Evolutionary conservation across 2,888 invertebrate genomes (phyloP), one percentile per base, ranked within the genome.

Genomic region (Drosophila algonquin): DNA sequence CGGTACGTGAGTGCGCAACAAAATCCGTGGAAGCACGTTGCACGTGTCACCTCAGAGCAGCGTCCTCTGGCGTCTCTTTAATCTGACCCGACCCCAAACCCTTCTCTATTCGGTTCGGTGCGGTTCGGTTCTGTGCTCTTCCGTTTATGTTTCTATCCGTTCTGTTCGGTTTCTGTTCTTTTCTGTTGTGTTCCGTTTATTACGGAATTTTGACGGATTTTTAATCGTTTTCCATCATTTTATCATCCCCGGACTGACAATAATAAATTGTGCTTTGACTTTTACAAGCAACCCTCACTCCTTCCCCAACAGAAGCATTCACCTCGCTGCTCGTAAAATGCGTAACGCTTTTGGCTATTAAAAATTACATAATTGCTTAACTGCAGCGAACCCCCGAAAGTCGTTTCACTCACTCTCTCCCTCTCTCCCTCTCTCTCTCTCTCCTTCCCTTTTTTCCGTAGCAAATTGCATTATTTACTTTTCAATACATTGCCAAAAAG

Each of bases 301-400:
- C 48, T 7, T 7, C n/a, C 7, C 6, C 14, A 7, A 16, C 27
- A 24, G 14, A 56, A 24, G 14, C 53, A 35, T 48, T 50, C 18
- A 21, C 47, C 48, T 32, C 24, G 4, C n/a, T 18, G 24, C 27
- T 65, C 73, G 64, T 81, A 74, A 81, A 79, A 79, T 81, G 76
- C 84, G 76, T 84, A 81, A 69, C 85, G 67, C 53, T 77, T 64
- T 63, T 51, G 48, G 32, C 82, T 81, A 80, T 86, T 82, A 83
- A 82, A 83, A 83, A 86, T 86, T 83, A 82, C 87, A 83, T 76
- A 82, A 82, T 86, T 82, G 84, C 84, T 86, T 67, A 83, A 78
- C 70, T 83, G 81, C 86, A 75, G 80, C 59, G 14, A 24, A 67
- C 32, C 12, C 12, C 67, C 50, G 68, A 62, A 62, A 71, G 64